Evolutionary conservation across 2,797 vertebrate species (phyloP).

Genomic region (Odontamblyopus lacepedii): DNA sequence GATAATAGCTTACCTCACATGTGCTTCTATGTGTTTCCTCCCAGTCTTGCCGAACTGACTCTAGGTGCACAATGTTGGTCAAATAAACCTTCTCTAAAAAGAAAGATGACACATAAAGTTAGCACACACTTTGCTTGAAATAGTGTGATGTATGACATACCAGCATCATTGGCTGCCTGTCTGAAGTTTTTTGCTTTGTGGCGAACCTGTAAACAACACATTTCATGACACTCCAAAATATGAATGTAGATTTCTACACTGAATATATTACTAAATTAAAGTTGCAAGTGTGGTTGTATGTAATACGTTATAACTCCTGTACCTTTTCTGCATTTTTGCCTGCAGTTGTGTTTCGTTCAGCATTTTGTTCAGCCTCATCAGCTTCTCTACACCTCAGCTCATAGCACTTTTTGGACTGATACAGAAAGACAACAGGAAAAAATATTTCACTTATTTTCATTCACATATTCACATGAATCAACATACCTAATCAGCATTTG

Average conservation of each 20-base stretch:
- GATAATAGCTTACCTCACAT: slow-evolving; percentile 80
- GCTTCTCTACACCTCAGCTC: slow-evolving; percentile 86
- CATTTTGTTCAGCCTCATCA: slow-evolving; percentile 79
- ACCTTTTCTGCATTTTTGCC: slow-evolving; percentile 88
- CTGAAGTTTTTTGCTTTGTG: slow-evolving; percentile 85
- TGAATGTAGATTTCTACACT: neutral
- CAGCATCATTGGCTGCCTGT: slow-evolving; percentile 83
- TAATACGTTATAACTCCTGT: neutral
- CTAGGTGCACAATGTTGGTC: slow-evolving; percentile 79
- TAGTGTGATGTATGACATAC: slow-evolving; percentile 58
- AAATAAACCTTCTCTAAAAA: slow-evolving; percentile 81
- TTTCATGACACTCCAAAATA: slow-evolving; percentile 5
- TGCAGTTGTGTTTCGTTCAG: slow-evolving; percentile 70
- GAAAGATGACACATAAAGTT: neutral
- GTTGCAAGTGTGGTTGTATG: neutral
- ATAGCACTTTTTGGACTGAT: slow-evolving; percentile 88
- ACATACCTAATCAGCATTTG: neutral
- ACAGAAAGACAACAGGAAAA: slow-evolving; percentile 20
- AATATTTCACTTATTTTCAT: neutral
- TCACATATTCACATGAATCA: neutral
- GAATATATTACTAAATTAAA: no score
- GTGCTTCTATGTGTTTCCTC: slow-evolving; percentile 87
- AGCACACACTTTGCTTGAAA: neutral
- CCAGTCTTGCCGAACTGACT: slow-evolving; percentile 85
- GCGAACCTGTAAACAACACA: slow-evolving; percentile 72